These are phyloP conservation scores for Hybognathus amarus DNA, from an alignment of 2,797 vertebrate species.

Conservation along the genomic window DNA sequence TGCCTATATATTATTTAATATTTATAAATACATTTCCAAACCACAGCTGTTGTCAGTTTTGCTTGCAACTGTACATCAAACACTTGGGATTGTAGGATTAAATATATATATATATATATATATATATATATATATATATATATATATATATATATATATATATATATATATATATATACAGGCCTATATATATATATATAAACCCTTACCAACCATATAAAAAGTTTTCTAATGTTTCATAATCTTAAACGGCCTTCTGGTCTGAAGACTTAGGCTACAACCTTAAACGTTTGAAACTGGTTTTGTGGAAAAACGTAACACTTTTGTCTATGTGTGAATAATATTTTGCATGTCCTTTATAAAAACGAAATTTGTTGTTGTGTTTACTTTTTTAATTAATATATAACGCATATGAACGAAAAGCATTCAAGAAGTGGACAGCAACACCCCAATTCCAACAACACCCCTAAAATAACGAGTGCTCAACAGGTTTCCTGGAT, in stretches of 20 bases:
- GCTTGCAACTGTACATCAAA: constrained; percentile 3
- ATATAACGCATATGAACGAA: not conserved
- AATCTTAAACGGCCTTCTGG: not conserved
- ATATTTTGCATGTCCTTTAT: not conserved
- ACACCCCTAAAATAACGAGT: not conserved
- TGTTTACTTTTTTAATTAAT: not conserved
- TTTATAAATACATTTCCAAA: not conserved
- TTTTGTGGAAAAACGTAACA: not conserved
- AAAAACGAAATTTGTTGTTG: not conserved
- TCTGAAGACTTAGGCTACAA: not conserved
- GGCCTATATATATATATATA: not conserved
- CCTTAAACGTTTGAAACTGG: not conserved
- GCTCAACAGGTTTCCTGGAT: not conserved
- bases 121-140: not conserved
- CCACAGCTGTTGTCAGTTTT: not conserved
- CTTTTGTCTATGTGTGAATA: not conserved
- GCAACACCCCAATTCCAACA: too few species aligned
- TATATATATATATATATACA: too few species aligned
- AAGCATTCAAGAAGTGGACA: not conserved
- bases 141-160: too few species aligned
- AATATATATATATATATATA: too few species aligned
- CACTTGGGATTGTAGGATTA: not conserved
- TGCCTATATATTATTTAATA: constrained; percentile 11
- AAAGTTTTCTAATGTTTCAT: not conserved
- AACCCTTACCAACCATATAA: too few species aligned